These are phyloP conservation scores for Cyprinus carpio DNA, from an alignment of 2,113 vertebrate species.

Conservation along the genomic window DNA sequence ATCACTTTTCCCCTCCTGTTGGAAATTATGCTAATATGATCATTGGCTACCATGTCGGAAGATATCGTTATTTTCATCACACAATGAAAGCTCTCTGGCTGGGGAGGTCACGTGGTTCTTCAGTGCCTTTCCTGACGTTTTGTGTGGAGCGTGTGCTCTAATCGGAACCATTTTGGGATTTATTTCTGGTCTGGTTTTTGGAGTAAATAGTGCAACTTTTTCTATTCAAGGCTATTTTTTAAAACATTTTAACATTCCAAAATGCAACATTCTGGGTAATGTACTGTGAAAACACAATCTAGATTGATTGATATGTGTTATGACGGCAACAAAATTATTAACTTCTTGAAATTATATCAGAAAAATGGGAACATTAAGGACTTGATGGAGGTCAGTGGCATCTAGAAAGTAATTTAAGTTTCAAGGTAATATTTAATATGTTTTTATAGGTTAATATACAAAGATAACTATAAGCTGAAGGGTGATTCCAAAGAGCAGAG, in stretches of 20 bases:
- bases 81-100: not conserved
- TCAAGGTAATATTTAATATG: not conserved
- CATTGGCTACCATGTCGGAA: not conserved
- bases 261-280: not conserved
- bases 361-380: not conserved
- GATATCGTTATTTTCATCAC: conserved; percentile 5
- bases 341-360: not conserved
- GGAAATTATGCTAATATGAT: conserved; percentile 25
- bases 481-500: not conserved
- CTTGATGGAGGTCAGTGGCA: not conserved
- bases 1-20: not conserved
- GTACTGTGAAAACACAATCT: conserved; percentile 4
- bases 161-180: not conserved
- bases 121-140: not conserved
- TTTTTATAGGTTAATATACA: not conserved
- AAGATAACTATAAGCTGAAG: not conserved
- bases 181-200: not conserved
- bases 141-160: not conserved
- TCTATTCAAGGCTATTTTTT: not conserved
- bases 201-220: not conserved
- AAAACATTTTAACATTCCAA: not conserved
- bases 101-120: not conserved
- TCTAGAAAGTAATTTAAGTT: conserved; percentile 3
- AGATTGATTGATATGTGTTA: not conserved
- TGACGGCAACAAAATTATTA: not conserved